Evolutionary conservation across 2,113 vertebrate species (phyloP).

Genomic region (Lasiurus cinereus): DNA sequence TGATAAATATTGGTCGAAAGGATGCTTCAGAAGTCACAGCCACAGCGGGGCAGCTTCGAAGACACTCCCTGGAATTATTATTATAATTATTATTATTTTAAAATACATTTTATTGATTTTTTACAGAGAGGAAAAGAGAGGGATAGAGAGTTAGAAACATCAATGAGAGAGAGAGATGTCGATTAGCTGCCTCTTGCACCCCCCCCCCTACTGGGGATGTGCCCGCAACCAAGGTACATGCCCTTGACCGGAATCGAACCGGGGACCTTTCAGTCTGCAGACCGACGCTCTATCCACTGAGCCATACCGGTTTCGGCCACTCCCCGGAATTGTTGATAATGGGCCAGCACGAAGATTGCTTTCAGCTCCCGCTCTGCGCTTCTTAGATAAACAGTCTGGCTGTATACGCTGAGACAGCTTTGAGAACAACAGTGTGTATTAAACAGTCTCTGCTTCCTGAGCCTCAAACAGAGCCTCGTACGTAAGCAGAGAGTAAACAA

Average conservation of each 20-base stretch:
- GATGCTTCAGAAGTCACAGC: slow-evolving; percentile 8
- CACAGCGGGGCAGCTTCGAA: not conserved
- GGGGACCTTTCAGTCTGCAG: no score
- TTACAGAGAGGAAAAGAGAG: no score
- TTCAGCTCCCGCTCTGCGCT: not conserved
- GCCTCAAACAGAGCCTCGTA: not conserved
- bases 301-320: no score
- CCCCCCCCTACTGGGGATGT: no score
- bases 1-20: slow-evolving; percentile 47
- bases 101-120: no score
- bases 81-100: no score
- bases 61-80: not conserved
- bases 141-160: no score
- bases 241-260: no score
- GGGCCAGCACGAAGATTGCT: not conserved
- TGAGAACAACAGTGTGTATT: not conserved
- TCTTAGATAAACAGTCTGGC: slow-evolving; percentile 3
- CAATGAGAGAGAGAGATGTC: no score
- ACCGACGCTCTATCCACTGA: no score
- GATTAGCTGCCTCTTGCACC: no score
- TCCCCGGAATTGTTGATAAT: not conserved
- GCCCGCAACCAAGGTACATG: no score
- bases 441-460: not conserved
- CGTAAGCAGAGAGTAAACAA: not conserved
- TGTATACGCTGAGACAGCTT: not conserved